Evolutionary conservation across 2,888 invertebrate genomes (phyloP), one percentile per base, ranked within the genome.

Genomic region (Philopedon plagiatum): DNA sequence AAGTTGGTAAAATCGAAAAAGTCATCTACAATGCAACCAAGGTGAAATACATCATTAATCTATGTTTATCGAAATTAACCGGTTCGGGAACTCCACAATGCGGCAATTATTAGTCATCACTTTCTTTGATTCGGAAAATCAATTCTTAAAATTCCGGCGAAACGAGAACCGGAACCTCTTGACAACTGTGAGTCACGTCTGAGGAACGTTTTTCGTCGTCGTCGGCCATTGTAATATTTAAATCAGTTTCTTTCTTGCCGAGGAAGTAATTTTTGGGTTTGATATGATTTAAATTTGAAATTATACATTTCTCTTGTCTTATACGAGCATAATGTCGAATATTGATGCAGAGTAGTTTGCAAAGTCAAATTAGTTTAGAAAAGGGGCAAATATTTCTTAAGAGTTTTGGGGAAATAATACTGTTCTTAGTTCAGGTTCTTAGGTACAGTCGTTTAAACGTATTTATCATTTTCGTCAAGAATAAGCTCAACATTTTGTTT

Each of bases 141-240:
- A 54, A 65, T 56, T 65, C 56, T 32, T 65, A 41, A 65, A 65
- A 54, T 65, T 56, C 54, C 49, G 34, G 19, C 54, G 56, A 65
- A 56, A 41, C 64, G 64, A 44, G 44, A 61, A 61, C 41, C 44
- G 44, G 60, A 61, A 41, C 44, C 32, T 46, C 44, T 46, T 46
- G 61, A 61, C 61, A 61, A 46, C 29, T 13, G 4, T 61, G 61
- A 61, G 61, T 61, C 61, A 61, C 19, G 44, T 21, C 46, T 26
- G 26, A 60, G 41, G 29, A 60, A 44, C 60, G 37, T 26, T 46
- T 37, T 39, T 26, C 7, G n/a, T 26, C 7, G 13, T 61, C 44
- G 23, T 51, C 37, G 37, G 51, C 18, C 51, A 51, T 63, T 63
- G 51, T 37, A 51, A 26, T 51, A 54, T 51, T 54, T 54, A 63